Evolutionary conservation across 1,140 invertebrate species (phyloP).

Genomic region (Lanistes nyassanus): DNA sequence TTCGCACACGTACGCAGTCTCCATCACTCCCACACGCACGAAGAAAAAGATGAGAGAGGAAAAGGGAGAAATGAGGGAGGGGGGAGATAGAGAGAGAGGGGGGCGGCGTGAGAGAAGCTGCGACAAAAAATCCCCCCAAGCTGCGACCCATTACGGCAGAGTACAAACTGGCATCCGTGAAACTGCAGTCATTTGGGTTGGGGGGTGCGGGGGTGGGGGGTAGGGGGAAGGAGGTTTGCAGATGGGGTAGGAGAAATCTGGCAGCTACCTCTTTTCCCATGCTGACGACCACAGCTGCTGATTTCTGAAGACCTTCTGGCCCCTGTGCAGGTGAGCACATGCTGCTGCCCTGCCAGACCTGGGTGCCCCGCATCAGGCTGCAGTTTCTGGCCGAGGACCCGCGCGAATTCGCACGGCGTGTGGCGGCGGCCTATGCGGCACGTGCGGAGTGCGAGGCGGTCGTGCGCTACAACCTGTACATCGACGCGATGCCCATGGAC

Average conservation of each 20-base stretch:
- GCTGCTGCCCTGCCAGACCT: constrained; percentile 60
- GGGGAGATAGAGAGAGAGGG: no score
- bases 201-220: neutral
- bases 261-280: neutral
- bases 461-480: constrained; percentile 74
- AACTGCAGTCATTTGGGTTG: neutral
- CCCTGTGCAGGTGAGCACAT: constrained; percentile 39
- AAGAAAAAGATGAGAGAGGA: no score
- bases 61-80: no score
- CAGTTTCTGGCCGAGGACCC: constrained; percentile 80
- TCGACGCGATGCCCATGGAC: constrained; percentile 76
- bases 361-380: constrained; percentile 74
- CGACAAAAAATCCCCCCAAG: neutral
- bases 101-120: no score
- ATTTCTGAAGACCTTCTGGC: no score
- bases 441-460: constrained; percentile 72
- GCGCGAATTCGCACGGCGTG: constrained; percentile 72
- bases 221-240: neutral
- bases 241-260: neutral
- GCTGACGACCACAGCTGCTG: neutral
- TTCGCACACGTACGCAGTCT: neutral
- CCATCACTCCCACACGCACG: neutral
- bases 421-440: constrained; percentile 72
- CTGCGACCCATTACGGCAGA: neutral
- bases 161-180: neutral